A percentile compares a stretch with the other conserved stretches of the same genome.
phyloP scores from a whole-genome alignment of 64 coral and sea anemone species.

The Trachythela sp. region DNA sequence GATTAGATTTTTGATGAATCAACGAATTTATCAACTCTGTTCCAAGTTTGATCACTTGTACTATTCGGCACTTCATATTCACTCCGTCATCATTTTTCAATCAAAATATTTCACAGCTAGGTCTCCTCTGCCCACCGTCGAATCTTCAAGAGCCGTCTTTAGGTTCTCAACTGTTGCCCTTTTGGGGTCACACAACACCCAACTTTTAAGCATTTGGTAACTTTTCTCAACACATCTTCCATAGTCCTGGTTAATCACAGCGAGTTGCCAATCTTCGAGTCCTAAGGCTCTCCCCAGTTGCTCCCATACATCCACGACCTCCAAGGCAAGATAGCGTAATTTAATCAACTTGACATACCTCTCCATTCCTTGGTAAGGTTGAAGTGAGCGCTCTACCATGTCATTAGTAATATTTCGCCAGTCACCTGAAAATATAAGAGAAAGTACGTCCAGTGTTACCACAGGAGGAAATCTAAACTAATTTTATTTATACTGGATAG shows the following conservation, averaged over 20 bases:
- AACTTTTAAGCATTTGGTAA: not conserved
- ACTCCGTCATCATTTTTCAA: no score
- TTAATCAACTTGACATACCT: not conserved
- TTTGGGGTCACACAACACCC: not conserved
- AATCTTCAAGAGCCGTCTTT: not conserved
- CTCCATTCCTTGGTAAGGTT: not conserved
- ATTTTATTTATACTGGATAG: no score
- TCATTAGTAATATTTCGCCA: not conserved
- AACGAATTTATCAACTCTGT: no score
- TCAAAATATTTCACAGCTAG: not conserved
- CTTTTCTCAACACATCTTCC: not conserved
- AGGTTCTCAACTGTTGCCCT: not conserved
- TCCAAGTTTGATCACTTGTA: no score
- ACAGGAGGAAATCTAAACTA: no score
- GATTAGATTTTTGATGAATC: no score
- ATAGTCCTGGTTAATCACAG: not conserved
- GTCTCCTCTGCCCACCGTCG: not conserved
- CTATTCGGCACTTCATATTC: no score
- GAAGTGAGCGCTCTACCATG: not conserved
- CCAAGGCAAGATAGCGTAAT: not conserved
- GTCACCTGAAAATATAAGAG: not conserved
- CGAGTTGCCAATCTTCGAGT: not conserved
- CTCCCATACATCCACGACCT: not conserved
- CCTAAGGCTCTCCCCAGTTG: not conserved
- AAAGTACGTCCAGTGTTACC: no score